phyloP scores from a whole-genome alignment of 2,113 vertebrate species.

The Chaetura pelagica region DNA sequence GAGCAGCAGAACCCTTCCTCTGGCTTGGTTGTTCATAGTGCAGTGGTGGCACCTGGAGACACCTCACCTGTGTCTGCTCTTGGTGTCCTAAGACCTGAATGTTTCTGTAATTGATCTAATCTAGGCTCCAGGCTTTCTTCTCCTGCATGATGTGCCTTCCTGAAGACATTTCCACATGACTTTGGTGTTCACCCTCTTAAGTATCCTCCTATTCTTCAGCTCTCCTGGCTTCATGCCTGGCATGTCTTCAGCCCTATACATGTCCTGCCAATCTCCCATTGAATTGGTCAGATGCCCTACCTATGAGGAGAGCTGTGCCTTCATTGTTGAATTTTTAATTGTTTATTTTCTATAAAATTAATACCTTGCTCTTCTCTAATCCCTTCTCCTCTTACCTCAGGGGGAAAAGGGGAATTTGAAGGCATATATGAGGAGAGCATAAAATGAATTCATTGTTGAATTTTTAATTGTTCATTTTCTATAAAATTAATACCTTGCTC shows the following conservation, averaged over 20 bases:
- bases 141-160: background rate
- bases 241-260: background rate
- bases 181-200: background rate
- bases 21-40: background rate
- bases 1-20: background rate
- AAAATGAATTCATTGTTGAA: background rate
- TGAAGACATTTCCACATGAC: background rate
- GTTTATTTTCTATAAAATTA: background rate
- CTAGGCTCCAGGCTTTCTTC: background rate
- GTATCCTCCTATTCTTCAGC: background rate
- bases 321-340: background rate
- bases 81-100: background rate
- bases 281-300: background rate
- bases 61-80: background rate
- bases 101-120: accelerated
- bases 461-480: background rate
- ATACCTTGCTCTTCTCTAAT: background rate
- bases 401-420: background rate
- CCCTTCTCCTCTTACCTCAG: background rate
- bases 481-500: background rate
- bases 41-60: background rate
- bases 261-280: background rate
- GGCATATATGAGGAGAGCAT: background rate
- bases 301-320: background rate
- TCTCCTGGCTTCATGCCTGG: background rate